A percentile compares a stretch with the other conserved stretches of the same genome.
These are phyloP conservation scores for Chromobotia macracanthus DNA, from an alignment of 2,797 vertebrate species.

Conservation along the genomic window DNA sequence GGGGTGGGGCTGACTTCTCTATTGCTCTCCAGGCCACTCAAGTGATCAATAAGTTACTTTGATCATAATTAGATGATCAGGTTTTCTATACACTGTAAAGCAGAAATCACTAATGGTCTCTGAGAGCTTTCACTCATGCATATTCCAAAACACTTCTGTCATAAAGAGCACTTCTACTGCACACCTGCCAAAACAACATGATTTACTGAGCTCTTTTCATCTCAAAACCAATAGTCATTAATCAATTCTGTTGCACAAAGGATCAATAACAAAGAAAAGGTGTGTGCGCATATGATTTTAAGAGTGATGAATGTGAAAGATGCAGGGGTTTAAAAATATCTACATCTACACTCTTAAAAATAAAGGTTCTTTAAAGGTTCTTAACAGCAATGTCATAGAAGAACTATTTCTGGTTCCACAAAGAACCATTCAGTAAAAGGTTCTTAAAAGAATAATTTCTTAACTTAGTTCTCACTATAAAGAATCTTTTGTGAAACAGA, in stretches of 20 bases:
- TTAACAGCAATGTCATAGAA: too few relatives aligned
- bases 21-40: constrained; percentile 36
- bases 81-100: constrained; percentile 25
- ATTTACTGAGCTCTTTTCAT: constrained; percentile 23
- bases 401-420: too few relatives aligned
- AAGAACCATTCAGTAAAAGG: too few relatives aligned
- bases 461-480: too few relatives aligned
- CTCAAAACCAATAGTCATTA: constrained; percentile 12
- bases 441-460: too few relatives aligned
- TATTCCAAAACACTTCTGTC: constrained; percentile 32
- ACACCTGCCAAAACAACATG: background rate
- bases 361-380: too few relatives aligned
- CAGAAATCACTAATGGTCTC: constrained; percentile 41
- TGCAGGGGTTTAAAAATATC: background rate
- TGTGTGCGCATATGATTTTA: background rate
- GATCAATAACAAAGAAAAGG: constrained; percentile 36
- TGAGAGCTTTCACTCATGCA: constrained; percentile 27
- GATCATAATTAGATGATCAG: constrained; percentile 53
- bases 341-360: too few relatives aligned
- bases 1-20: constrained; percentile 10
- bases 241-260: constrained; percentile 29
- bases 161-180: constrained; percentile 19
- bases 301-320: background rate
- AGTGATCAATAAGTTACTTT: constrained; percentile 48
- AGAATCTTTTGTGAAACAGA: too few relatives aligned